Evolutionary conservation across 2,888 invertebrate genomes (phyloP).

Genomic region (Lissocephala sabroskyi): DNA sequence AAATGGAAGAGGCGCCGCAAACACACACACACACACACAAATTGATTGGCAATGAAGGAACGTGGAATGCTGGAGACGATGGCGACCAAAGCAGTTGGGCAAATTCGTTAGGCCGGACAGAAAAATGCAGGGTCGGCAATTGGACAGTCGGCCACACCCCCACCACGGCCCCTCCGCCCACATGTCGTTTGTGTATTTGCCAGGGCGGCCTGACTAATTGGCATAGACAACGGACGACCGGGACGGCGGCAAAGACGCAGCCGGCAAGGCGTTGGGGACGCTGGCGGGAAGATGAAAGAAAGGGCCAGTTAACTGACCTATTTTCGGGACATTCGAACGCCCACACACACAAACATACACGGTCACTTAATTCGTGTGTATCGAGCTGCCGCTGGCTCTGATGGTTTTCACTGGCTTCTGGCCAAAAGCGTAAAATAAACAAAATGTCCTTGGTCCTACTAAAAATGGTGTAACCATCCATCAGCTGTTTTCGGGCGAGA

Average conservation of each 20-base stretch:
- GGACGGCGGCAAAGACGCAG: too few species aligned
- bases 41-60: constrained; percentile 18
- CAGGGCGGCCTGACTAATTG: too few species aligned
- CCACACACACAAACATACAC: constrained; percentile 21
- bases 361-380: background rate
- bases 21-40: constrained; percentile 2
- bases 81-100: too few species aligned
- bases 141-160: too few species aligned
- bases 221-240: too few species aligned
- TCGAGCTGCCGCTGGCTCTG: background rate
- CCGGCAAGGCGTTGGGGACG: too few species aligned
- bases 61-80: too few species aligned
- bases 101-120: constrained; percentile 3
- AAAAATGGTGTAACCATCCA: constrained; percentile 2
- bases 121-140: background rate
- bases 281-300: too few species aligned
- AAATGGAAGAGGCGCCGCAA: constrained; percentile 3
- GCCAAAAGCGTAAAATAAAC: constrained; percentile 5
- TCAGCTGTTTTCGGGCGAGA: constrained; percentile 26
- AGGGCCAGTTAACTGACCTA: constrained; percentile 34
- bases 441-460: constrained; percentile 38
- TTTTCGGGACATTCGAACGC: too few species aligned
- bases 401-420: background rate
- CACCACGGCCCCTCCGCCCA: too few species aligned
- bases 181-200: too few species aligned